A percentile compares a stretch with the other conserved stretches of the same genome.
Conservation (phyloP, 1,140 invertebrate species). For the Daktulosphaira vitifoliae region DNA sequence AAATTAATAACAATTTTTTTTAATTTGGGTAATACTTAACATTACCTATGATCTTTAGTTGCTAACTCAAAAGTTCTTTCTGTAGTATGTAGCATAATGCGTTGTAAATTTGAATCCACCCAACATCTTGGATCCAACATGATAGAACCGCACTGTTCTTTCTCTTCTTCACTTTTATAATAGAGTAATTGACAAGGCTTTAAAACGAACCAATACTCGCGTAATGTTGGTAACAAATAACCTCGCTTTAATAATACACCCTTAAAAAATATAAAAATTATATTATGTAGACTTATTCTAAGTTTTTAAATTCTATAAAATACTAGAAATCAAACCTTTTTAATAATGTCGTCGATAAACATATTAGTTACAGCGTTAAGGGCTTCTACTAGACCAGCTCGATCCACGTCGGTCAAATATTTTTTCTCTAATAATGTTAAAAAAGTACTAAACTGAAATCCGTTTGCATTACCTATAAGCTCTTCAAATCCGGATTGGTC, state of each 20-base stretch:
- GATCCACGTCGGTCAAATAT: conserved; percentile 51
- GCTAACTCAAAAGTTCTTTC: conserved; percentile 60
- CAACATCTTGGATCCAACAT: conserved; percentile 38
- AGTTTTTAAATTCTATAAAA: too few species aligned
- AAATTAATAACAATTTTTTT: too few species aligned
- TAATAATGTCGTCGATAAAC: conserved; percentile 72
- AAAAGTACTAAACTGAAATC: conserved; percentile 56
- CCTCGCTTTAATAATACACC: conserved; percentile 63
- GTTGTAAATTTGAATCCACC: conserved; percentile 38
- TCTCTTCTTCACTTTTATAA: conserved; percentile 62
- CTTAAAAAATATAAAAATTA: conserved; percentile 45
- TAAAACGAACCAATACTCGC: conserved; percentile 72
- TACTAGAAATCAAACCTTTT: conserved; percentile 59
- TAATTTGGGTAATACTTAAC: too few species aligned
- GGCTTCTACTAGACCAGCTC: conserved; percentile 57
- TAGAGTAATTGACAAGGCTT: conserved; percentile 63
- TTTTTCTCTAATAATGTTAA: conserved; percentile 62
- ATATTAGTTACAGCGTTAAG: conserved; percentile 65
- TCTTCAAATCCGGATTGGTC: conserved; percentile 57
- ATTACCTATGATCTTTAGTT: conserved; percentile 54
- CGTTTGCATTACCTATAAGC: conserved; percentile 53
- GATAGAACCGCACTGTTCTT: conserved; percentile 54
- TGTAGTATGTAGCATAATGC: conserved; percentile 53
- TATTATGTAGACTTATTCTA: too few species aligned
- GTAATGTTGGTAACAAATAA: conserved; percentile 61